phyloP scores from a whole-genome alignment of 2,888 invertebrate species.

The Caenorhabditis drosophilae region DNA sequence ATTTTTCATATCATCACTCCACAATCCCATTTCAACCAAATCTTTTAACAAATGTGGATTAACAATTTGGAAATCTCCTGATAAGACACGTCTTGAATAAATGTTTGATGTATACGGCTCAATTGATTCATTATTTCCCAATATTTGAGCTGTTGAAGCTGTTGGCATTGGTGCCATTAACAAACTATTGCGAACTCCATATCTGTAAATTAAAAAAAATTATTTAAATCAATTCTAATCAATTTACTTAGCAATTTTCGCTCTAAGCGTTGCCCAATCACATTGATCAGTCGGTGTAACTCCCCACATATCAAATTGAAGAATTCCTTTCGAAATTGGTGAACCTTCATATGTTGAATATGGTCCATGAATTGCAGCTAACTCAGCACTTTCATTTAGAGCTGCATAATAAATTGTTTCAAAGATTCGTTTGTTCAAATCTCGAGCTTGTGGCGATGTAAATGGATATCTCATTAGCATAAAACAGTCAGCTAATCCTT shows the following conservation, averaged over 20 bases:
- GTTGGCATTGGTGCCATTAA: conserved; percentile 97
- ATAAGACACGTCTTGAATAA: conserved; percentile 88
- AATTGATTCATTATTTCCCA: conserved; percentile 97
- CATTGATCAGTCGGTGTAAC: conserved; percentile 77
- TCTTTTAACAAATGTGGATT: conserved; percentile 94
- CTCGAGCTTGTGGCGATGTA: conserved; percentile 83
- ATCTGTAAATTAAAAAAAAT: conserved; percentile 66
- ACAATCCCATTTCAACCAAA: conserved; percentile 85
- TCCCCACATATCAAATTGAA: conserved; percentile 96
- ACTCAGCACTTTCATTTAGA: conserved; percentile 90
- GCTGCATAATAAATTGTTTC: conserved; percentile 98
- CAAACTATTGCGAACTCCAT: conserved; percentile 90
- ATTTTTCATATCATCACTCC: conserved; percentile 95
- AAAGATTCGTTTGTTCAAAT: conserved; percentile 91
- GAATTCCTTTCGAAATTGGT: conserved; percentile 90
- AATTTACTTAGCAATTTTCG: conserved; percentile 79
- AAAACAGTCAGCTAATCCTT: conserved; percentile 95
- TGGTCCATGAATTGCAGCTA: conserved; percentile 79
- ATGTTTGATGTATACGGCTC: conserved; percentile 98
- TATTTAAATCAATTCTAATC: not conserved
- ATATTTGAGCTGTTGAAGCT: conserved; percentile 96
- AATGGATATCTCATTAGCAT: conserved; percentile 90
- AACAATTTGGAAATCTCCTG: conserved; percentile 80
- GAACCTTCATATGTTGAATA: conserved; percentile 90
- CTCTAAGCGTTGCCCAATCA: conserved; percentile 86